Conservation (phyloP, 2,113 vertebrate species). For the Theristicus caerulescens region DNA sequence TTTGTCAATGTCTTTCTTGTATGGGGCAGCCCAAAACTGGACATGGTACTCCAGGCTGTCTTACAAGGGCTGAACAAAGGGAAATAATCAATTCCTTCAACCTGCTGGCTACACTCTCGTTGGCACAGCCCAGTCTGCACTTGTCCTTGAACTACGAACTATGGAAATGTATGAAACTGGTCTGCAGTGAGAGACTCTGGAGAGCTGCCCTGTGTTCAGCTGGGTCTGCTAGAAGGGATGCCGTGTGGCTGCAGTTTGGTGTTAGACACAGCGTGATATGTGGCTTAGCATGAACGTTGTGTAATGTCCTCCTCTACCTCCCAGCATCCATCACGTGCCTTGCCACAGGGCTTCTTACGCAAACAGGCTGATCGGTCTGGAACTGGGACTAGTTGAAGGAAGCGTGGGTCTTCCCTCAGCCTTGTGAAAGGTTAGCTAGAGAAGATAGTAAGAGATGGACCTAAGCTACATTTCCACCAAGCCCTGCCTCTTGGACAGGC, state of each 20-base stretch:
- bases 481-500: not conserved
- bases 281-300: not conserved
- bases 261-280: not conserved
- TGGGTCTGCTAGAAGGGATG: not conserved
- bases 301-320: not conserved
- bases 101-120: not conserved
- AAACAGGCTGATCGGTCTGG: not conserved
- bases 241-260: not conserved
- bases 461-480: not conserved
- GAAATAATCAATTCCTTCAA: not conserved
- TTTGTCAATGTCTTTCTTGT: not conserved
- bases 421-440: not conserved
- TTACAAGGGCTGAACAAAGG: not conserved
- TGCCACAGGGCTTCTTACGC: not conserved
- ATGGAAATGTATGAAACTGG: not conserved
- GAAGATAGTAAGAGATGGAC: not conserved
- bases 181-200: not conserved
- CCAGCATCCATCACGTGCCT: not conserved
- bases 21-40: not conserved
- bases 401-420: fast-evolving
- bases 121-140: not conserved
- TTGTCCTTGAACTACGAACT: not conserved
- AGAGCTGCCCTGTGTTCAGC: not conserved
- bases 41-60: not conserved
- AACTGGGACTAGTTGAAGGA: not conserved